Base-by-base conservation (phyloP, 2,888 invertebrate species). In the Cantharis rufa region DNA sequence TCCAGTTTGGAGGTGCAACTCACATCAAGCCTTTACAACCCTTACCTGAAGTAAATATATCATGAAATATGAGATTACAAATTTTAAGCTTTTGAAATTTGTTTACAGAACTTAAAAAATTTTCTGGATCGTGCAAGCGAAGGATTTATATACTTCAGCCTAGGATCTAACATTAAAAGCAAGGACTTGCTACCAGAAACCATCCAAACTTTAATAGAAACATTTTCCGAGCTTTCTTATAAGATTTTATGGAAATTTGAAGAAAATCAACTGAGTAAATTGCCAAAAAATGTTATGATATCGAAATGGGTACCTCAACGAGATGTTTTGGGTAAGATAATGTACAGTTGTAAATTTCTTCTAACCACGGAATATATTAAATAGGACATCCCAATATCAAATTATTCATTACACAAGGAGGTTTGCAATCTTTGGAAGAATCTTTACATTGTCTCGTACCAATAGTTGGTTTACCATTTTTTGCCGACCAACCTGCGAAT, bases 211-310 rank as follows among this genome's bases (percentile, higher is more conserved):
- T 81, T 89, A 15, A 18, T 88, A 10, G 81, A 84, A 15, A 85
- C 86, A 7, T 88, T 89, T 75, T 75, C 85, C 0, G 82, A 86
- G 77, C 77, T 89, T n/a, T 87, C 88, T 3, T 88, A 88, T 77
- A 86, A 85, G 72, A 84, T 89, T 15, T 76, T 90, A 3, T 89
- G 89, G 88, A 89, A 89, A 83, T 88, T 85, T 82, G 89, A 89
- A 21, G 9, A 13, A 10, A 86, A 86, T 18, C 69, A 81, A 18
- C 68, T 87, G 27, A 81, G 83, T 2, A 83, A 82, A 21, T 82
- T 85, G 76, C 85, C 87, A 0, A 78, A 82, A 13, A 89, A 90
- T 81, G 87, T 90, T 1, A 82, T 83, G 75, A 83, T 88, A 16
- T 78, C 81, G 3, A 86, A 88, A 75, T 90, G 89, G 88, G 79